These are phyloP conservation scores for Acinonyx jubatus DNA, from an alignment of 2,113 vertebrate genomes.

Conservation along the genomic window DNA sequence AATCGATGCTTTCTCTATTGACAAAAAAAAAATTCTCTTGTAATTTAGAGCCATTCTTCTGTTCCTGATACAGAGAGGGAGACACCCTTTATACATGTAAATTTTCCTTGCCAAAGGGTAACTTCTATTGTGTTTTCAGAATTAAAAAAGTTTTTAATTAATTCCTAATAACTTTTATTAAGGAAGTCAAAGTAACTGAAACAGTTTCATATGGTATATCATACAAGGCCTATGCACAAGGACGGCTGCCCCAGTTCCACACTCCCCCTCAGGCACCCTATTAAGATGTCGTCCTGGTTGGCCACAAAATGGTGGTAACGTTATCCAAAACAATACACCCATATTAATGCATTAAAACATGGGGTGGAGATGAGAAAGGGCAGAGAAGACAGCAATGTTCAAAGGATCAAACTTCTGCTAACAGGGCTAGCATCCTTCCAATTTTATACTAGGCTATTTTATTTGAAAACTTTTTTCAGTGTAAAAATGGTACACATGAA, in stretches of 20 bases:
- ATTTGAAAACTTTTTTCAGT: not conserved
- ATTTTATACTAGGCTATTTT: not conserved
- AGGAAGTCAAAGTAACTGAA: constrained; percentile 44
- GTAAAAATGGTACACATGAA: not conserved
- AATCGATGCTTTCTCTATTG: not conserved
- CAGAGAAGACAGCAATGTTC: not conserved
- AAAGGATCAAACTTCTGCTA: not conserved
- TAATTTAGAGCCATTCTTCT: not conserved
- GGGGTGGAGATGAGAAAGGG: not conserved
- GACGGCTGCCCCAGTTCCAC: not conserved
- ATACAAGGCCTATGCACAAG: not conserved
- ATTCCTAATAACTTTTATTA: constrained; percentile 50
- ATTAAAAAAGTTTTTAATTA: not conserved
- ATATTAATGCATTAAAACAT: not conserved
- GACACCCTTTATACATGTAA: not conserved
- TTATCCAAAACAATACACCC: not conserved
- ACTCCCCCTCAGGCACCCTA: not conserved
- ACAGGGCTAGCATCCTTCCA: not conserved
- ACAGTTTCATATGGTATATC: not conserved
- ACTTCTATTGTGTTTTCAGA: not conserved
- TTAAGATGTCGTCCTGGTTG: not conserved
- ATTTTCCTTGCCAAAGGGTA: not conserved
- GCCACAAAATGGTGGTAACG: not conserved
- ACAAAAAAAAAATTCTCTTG: not conserved
- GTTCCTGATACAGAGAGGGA: not conserved